Conservation (phyloP, 2,113 vertebrate species). For the Drymodes brunneopygia region DNA sequence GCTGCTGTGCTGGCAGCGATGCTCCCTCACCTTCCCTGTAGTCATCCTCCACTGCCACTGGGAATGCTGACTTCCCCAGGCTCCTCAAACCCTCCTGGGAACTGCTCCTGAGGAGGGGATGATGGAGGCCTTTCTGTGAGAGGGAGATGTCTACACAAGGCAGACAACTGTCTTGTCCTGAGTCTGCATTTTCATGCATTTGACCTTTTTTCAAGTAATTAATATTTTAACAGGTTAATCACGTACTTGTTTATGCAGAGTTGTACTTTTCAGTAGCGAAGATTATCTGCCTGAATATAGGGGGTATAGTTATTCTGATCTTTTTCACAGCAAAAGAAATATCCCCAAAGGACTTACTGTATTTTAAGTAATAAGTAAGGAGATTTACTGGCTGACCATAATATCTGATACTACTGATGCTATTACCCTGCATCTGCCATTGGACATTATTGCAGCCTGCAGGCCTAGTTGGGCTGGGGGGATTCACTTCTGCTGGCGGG, state of each 20-base stretch:
- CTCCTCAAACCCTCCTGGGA: not conserved
- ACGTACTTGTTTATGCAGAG: not conserved
- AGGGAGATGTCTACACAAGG: not conserved
- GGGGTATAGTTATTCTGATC: not conserved
- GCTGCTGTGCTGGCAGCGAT: accelerated
- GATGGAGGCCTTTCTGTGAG: not conserved
- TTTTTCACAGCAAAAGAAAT: not conserved
- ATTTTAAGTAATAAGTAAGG: not conserved
- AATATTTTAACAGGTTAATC: not conserved
- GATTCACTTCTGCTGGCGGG: not conserved
- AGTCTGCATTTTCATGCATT: not conserved
- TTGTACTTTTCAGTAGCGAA: not conserved
- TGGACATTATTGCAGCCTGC: not conserved
- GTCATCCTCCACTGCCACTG: not conserved
- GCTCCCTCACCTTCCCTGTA: not conserved
- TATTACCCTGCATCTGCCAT: not conserved
- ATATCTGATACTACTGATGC: not conserved
- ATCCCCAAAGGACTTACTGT: not conserved
- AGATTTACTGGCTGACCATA: not conserved
- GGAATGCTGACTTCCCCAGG: accelerated
- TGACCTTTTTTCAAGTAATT: not conserved
- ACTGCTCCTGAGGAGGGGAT: not conserved
- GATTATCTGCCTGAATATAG: not conserved
- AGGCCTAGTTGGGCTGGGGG: not conserved
- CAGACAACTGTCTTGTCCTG: not conserved